Percentiles rank a stretch among this genome's conserved stretches.
Evolutionary conservation across 2,888 invertebrate genomes (phyloP).

Genomic region (Lepidochitona cinerea): DNA sequence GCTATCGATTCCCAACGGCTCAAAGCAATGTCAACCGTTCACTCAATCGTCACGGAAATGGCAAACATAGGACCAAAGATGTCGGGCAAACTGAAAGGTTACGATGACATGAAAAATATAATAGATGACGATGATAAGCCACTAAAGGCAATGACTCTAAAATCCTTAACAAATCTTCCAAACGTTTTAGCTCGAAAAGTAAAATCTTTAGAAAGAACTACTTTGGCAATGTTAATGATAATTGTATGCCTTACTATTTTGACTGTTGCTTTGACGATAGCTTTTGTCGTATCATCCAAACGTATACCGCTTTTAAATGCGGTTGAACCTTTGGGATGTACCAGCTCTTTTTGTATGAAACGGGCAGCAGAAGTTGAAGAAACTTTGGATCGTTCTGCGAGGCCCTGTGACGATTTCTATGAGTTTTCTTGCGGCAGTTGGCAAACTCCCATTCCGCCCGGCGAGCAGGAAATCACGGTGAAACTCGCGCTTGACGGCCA

Average conservation of each 20-base stretch:
- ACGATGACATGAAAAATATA: conserved; percentile 5
- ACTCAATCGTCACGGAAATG: conserved; percentile 5
- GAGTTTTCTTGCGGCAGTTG: conserved; percentile 74
- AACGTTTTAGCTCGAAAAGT: not conserved
- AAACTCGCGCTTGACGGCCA: conserved; percentile 7
- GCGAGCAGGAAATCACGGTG: conserved; percentile 5
- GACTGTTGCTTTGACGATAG: not conserved
- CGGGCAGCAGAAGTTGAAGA: not conserved
- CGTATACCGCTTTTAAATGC: not conserved
- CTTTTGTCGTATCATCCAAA: not conserved
- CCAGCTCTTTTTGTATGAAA: conserved; percentile 9
- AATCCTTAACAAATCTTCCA: not conserved
- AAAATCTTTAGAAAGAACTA: not conserved
- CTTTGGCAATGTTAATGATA: not conserved
- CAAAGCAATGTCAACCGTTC: not conserved
- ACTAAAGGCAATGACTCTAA: not conserved
- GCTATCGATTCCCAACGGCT: no score
- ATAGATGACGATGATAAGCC: not conserved
- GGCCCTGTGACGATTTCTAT: conserved; percentile 74
- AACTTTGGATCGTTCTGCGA: conserved; percentile 20
- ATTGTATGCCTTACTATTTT: not conserved
- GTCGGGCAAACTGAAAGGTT: conserved; percentile 4
- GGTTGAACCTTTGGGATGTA: not conserved
- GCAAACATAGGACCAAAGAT: not conserved
- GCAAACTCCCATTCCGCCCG: conserved; percentile 49